phyloP scores from a whole-genome alignment of 1,140 invertebrate species.

The Drosophila mojavensis region DNA sequence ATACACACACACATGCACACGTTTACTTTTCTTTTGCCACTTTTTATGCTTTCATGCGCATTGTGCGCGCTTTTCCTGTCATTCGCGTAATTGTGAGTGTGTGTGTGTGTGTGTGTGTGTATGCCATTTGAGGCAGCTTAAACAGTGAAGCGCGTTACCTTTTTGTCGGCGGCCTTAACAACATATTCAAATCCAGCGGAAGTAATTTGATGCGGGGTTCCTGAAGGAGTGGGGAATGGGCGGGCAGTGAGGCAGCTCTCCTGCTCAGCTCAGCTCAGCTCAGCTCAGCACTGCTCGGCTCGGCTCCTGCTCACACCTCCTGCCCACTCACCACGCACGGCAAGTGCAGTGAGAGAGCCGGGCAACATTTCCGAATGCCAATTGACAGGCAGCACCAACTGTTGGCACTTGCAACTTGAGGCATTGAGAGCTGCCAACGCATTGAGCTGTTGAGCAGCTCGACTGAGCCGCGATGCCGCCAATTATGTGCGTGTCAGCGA shows the following conservation, averaged over 20 bases:
- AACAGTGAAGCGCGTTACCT: conserved; percentile 59
- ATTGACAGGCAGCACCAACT: conserved; percentile 52
- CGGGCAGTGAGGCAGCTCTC: background rate
- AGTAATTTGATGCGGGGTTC: conserved; percentile 66
- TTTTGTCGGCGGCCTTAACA: conserved; percentile 68
- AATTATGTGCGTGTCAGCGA: conserved; percentile 69
- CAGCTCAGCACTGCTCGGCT: no score
- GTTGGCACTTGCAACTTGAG: conserved; percentile 26
- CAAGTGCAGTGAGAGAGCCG: background rate
- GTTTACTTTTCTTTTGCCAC: conserved; percentile 56
- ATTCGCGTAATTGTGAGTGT: conserved; percentile 75
- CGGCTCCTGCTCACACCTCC: background rate
- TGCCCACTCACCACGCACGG: background rate
- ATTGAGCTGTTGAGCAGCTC: conserved; percentile 42
- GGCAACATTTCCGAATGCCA: conserved; percentile 64
- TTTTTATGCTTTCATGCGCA: conserved; percentile 76
- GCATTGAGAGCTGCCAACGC: conserved; percentile 32
- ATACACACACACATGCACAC: conserved; percentile 70
- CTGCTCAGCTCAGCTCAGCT: background rate
- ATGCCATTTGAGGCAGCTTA: conserved; percentile 64
- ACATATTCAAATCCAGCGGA: conserved; percentile 79
- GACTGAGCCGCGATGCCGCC: conserved; percentile 39
- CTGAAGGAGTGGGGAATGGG: background rate
- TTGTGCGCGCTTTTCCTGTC: conserved; percentile 77
- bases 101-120: conserved; percentile 32